Base-by-base conservation (phyloP, 2,888 invertebrate genomes). In the Torymus auratus region DNA sequence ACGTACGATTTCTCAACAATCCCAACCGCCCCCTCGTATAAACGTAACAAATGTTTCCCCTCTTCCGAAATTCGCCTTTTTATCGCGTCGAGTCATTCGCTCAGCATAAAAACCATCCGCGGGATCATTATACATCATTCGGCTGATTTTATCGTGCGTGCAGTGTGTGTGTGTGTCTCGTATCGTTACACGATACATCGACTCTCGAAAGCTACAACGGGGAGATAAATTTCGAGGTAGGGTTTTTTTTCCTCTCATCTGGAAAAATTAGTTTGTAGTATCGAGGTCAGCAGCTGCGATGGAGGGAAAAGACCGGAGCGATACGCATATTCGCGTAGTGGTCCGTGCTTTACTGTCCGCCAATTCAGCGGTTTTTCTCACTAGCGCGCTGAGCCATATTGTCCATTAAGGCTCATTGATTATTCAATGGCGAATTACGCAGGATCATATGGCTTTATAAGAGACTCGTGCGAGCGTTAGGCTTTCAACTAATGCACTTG, bases 341-440 rank as follows among this genome's bases (percentile, higher is more conserved):
- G n/a, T 17, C 12, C 52, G 50, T 50, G 14, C 28, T 65, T 17
- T 65, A 65, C 52, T 65, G 17, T 15, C 17, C 65, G 17, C 13
- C 11, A 65, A 65, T 65, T 52, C 28, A 52, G n/a, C 17, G 65
- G 17, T 52, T 65, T 65, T 65, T 15, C 52, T 65, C 41, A 2
- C n/a, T 14, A 7, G 11, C 50, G n/a, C n/a, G 17, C 41, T 50
- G 17, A 14, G 14, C n/a, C 52, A 17, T n/a, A 72, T 53, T 23
- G 53, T 12, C 52, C 71, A 61, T 62, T 72, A 72, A 72, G 11
- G 61, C 53, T 72, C 71, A 72, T 72, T 72, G 71, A 72, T 72
- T 72, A 62, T 72, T 61, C 71, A 72, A 53, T 53, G 61, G 52
- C 13, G 61, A 53, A 62, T 72, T 72, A 61, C 15, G n/a, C 10